Base-by-base conservation (phyloP, 2,888 invertebrate genomes). In the Athripsodes cinereus region DNA sequence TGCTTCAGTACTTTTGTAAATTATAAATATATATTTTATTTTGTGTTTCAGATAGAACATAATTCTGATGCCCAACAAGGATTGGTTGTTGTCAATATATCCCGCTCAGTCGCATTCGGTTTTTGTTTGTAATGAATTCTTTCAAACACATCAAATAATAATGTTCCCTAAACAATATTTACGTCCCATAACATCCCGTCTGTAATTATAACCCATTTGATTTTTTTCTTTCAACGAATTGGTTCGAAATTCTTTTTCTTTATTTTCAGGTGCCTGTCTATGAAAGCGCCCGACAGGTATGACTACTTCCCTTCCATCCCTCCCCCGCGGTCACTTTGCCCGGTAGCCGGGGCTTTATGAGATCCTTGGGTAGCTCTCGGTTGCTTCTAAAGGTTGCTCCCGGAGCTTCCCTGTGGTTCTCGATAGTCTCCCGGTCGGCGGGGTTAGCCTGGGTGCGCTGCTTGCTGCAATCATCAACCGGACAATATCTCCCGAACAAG, bases 231-330 rank as follows among this genome's bases (percentile, higher is more conserved):
- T 81, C 78, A 81, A 81, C 78, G 78, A 79, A 79, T 79, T 79
- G 79, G 80, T 79, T 79, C 75, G 79, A 76, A 79, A 81, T 69
- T 82, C 77, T 82, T 83, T 82, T 83, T 82, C 40, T 40, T 40
- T 40, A 40, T 83, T 84, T 84, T 79, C 84, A 84, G 84, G 83
- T 84, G 84, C 81, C 83, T 84, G 83, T 84, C 84, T 81, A 83
- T 84, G 81, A 84, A 84, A 82, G 84, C 84, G 82, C 84, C 83
- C 78, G 84, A 84, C 81, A 84, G 84, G 84, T 84, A 84, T 83
- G 71, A 75, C 40, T 8, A 3, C 75, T 74, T 70, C 71, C 69
- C 73, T 71, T 71, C 74, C 74, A 69, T 54, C 60, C 59, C 55
- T 73, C 75, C 73, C 74, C 74, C 72, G 74, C 73, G 52, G 51